Conservation (phyloP, 2,113 vertebrate genomes). For the Notothenia rossii region DNA sequence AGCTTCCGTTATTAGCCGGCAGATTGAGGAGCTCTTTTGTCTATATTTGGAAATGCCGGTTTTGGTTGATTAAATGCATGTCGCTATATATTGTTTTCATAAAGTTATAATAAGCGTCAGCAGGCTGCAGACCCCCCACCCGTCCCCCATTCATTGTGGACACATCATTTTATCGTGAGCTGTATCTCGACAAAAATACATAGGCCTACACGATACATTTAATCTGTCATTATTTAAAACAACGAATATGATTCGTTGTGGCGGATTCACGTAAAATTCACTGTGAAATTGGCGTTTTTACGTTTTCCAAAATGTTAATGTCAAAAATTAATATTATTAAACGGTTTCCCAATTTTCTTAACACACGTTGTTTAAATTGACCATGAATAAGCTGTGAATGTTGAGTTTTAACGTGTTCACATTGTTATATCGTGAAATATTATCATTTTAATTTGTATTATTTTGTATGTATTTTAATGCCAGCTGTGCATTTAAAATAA, state of each 20-base stretch:
- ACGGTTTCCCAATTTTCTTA: not conserved
- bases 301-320: not conserved
- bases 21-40: not conserved
- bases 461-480: not conserved
- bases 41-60: conserved; percentile 7
- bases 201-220: not conserved
- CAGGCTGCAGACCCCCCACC: not conserved
- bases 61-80: not conserved
- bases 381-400: not conserved
- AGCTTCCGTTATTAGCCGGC: conserved; percentile 12
- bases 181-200: not conserved
- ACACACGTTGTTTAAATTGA: not conserved
- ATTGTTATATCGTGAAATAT: not conserved
- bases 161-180: not conserved
- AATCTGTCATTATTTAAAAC: no score
- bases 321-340: not conserved
- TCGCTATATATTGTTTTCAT: no score
- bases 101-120: no score
- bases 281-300: no score
- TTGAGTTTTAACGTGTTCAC: not conserved
- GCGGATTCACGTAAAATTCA: not conserved
- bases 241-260: not conserved
- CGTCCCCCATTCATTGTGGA: not conserved
- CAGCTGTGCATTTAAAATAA: not conserved
- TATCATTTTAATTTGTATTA: not conserved